These are phyloP conservation scores for Brenthis hecate DNA, from an alignment of 2,888 invertebrate species.

Conservation along the genomic window DNA sequence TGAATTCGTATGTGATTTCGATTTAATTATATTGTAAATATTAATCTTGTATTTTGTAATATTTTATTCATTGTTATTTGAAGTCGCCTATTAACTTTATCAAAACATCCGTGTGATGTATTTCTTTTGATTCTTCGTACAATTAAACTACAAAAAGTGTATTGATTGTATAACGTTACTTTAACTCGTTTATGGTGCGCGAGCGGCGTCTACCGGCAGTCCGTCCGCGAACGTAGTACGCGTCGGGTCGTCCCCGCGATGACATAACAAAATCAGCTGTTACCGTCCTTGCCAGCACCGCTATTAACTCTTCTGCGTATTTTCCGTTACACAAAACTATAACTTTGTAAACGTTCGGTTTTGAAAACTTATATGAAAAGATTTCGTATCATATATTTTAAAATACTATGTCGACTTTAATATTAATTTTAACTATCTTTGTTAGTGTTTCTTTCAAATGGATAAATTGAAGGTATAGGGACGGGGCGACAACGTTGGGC, in stretches of 20 bases:
- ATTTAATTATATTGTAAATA: background rate
- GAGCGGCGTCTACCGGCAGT: slow-evolving; percentile 62
- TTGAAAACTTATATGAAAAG: background rate
- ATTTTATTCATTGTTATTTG: too few species aligned
- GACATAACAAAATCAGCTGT: slow-evolving; percentile 43
- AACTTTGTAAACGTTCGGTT: background rate
- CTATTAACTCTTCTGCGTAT: slow-evolving; percentile 14
- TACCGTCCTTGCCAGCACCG: slow-evolving; percentile 30
- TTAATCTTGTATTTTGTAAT: background rate
- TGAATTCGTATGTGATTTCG: background rate
- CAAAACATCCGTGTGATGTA: slow-evolving; percentile 18
- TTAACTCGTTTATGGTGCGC: slow-evolving; percentile 58
- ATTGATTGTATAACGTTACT: slow-evolving; percentile 49
- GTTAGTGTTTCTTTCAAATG: slow-evolving; percentile 15
- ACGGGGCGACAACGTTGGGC: slow-evolving; percentile 64
- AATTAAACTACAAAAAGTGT: slow-evolving; percentile 28
- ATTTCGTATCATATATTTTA: background rate
- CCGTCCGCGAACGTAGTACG: slow-evolving; percentile 64
- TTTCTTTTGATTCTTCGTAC: slow-evolving; percentile 26
- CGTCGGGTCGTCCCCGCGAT: slow-evolving; percentile 57
- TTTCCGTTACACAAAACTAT: slow-evolving; percentile 12
- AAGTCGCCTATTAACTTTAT: background rate
- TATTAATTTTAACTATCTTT: background rate
- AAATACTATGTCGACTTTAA: background rate
- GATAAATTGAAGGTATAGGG: slow-evolving; percentile 50